Evolutionary conservation across 2,888 invertebrate genomes (phyloP), one percentile per base, ranked within the genome.

Genomic region (Rotaria sp.): DNA sequence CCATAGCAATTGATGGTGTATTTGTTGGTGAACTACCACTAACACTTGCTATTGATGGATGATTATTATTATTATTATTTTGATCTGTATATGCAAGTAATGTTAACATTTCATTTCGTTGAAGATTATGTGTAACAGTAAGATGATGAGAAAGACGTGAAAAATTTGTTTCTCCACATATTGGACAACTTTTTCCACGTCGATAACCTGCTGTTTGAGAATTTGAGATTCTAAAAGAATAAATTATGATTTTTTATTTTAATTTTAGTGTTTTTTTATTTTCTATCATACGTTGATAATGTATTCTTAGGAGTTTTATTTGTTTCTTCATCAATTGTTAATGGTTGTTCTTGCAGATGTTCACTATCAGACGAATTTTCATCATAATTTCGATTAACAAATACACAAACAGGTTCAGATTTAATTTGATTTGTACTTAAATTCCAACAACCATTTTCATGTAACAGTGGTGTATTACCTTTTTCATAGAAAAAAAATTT

Each of bases 351-450:
- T 67, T 67, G 67, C 18, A 67, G 67, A 38, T 67, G 67, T 35
- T 80, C 80, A 45, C 80, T 80, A 26, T 80, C 80, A 11, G 80
- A 80, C 11, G 80, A 80, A 45, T 80, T 80, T 80, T 80, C 80
- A 67, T 67, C 67, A 26, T 45, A 45, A 45, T 41, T 45, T 41
- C 45, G 41, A 45, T 80, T 80, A 45, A 80, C 80, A 80, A 80
- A 80, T 41, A 80, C 80, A 45, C 80, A 80, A 2, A 80, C 80
- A 41, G 80, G 80, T 80, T 80, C 80, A 26, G 45, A 41, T 41
- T 80, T 80, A 13, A 80, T 13, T n/a, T 35, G 3, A 67, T 67
- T 67, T 21, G 80, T 80, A 80, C 80, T 80, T 45, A 80, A 45
- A 80, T 41, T 41, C 80, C 80, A 80, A 26, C 45, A 26, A 45